Conservation (phyloP, 2,797 vertebrate genomes). For the Ptychadena robeensis region DNA sequence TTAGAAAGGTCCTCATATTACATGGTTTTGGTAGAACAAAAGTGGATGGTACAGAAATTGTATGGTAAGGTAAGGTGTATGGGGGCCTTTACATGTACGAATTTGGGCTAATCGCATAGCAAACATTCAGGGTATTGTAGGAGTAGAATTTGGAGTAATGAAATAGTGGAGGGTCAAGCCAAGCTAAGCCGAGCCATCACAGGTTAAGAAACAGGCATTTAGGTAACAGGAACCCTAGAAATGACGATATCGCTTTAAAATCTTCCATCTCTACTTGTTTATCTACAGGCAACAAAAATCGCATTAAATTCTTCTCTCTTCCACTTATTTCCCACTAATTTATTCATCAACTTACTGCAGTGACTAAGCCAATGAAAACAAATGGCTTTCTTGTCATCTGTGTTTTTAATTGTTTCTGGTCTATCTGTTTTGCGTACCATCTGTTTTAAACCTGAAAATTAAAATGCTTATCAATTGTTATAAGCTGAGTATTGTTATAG, state of each 20-base stretch:
- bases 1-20: no score
- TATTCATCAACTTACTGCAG: conserved; percentile 7
- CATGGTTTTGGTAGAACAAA: no score
- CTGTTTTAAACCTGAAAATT: conserved; percentile 12
- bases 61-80: no score
- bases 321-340: conserved; percentile 10
- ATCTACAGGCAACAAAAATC: neutral
- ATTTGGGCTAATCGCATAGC: no score
- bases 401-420: conserved; percentile 14
- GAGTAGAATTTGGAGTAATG: no score
- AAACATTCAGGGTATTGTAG: no score
- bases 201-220: no score
- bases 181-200: no score
- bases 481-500: neutral
- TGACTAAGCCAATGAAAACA: conserved; percentile 9
- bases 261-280: neutral
- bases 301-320: neutral
- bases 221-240: neutral
- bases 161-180: no score
- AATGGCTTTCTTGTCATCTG: conserved; percentile 22
- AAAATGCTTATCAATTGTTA: conserved; percentile 10
- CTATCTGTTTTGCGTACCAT: neutral
- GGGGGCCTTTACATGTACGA: no score
- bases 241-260: neutral
- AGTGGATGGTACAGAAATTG: no score